These are phyloP conservation scores for Mythimna albipuncta DNA, from an alignment of 2,888 invertebrate species.

Conservation along the genomic window DNA sequence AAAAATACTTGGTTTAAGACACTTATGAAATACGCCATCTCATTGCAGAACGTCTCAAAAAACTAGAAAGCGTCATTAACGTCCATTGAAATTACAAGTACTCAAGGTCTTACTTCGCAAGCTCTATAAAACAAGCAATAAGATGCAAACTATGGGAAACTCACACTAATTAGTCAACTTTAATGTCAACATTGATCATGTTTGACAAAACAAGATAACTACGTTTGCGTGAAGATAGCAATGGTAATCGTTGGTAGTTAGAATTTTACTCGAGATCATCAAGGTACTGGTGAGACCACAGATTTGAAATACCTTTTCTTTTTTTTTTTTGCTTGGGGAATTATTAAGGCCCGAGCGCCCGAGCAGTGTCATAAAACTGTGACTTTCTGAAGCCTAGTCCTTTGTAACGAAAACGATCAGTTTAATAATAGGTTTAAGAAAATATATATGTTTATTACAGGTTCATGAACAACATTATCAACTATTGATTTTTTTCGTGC, in stretches of 20 bases:
- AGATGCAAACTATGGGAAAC: slow-evolving; percentile 68
- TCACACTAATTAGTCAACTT: slow-evolving; percentile 45
- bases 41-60: slow-evolving; percentile 50
- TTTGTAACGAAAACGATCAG: too few relatives aligned
- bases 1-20: slow-evolving; percentile 10
- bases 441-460: too few relatives aligned
- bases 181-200: slow-evolving; percentile 46
- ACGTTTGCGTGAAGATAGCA: slow-evolving; percentile 48
- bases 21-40: slow-evolving; percentile 41
- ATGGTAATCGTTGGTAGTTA: slow-evolving; percentile 32
- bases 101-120: slow-evolving; percentile 69
- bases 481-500: too few relatives aligned
- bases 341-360: too few relatives aligned
- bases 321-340: too few relatives aligned
- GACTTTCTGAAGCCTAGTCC: too few relatives aligned
- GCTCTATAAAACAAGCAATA: slow-evolving; percentile 61
- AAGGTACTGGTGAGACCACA: not conserved
- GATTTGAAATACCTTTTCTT: too few relatives aligned
- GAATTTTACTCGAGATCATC: not conserved
- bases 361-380: too few relatives aligned
- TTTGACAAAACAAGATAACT: slow-evolving; percentile 16
- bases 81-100: slow-evolving; percentile 58
- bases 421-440: too few relatives aligned
- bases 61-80: slow-evolving; percentile 62
- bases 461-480: too few relatives aligned